Conservation (phyloP, 2,113 vertebrate genomes). For the Lynx canadensis region DNA sequence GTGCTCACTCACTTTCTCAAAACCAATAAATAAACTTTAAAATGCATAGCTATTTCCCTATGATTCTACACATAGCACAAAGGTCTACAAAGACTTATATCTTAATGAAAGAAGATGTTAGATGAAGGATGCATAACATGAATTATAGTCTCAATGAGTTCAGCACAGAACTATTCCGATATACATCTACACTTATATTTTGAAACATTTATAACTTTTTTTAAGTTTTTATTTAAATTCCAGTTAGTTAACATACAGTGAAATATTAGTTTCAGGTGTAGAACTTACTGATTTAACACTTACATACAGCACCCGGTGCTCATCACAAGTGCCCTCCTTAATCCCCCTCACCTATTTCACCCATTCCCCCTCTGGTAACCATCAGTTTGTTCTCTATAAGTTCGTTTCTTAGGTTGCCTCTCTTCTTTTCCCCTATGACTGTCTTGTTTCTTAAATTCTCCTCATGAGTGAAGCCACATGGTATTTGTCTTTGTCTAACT, state of each 20-base stretch:
- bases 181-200: background rate
- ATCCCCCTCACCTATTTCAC: background rate
- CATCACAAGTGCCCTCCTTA: background rate
- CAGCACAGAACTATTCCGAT: background rate
- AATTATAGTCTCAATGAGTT: background rate
- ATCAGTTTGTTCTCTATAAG: background rate
- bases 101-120: background rate
- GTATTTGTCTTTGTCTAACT: background rate
- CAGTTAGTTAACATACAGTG: background rate
- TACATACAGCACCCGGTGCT: background rate
- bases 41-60: background rate
- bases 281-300: background rate
- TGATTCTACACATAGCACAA: background rate
- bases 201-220: background rate
- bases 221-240: background rate
- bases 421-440: background rate
- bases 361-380: background rate
- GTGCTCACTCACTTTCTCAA: no score
- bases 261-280: background rate
- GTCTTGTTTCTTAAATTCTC: background rate
- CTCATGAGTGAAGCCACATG: background rate
- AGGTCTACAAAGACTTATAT: background rate
- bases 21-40: background rate
- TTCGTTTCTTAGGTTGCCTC: background rate
- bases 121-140: background rate